Conservation (phyloP, 64 coral and sea anemone species). For the Actinia tenebrosa region DNA sequence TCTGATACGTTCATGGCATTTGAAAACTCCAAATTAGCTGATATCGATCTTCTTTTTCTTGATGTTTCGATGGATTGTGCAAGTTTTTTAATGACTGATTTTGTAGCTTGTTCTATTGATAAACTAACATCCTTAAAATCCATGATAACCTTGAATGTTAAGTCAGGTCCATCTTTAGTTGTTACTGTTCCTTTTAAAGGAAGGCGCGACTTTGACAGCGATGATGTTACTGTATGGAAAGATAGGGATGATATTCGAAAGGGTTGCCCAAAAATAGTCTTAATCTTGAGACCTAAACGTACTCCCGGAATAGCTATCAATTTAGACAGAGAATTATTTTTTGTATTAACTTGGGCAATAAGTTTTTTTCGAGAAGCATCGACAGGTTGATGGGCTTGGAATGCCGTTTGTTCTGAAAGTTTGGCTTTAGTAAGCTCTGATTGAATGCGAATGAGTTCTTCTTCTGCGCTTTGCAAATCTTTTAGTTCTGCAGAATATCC, state of each 20-base stretch:
- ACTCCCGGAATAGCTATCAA: neutral
- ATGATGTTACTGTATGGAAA: neutral
- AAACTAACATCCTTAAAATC: neutral
- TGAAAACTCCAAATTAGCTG: neutral
- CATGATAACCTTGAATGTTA: constrained; percentile 9
- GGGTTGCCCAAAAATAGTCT: neutral
- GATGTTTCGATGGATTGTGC: neutral
- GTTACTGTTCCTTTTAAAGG: neutral
- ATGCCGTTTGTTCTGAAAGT: neutral
- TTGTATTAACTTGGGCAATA: neutral
- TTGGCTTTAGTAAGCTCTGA: neutral
- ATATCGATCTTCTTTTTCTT: neutral
- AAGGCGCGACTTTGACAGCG: neutral
- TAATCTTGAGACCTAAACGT: neutral
- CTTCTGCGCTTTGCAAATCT: neutral
- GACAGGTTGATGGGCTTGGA: neutral
- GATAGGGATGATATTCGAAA: neutral
- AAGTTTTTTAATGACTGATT: neutral
- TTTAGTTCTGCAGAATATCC: neutral
- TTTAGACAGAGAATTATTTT: neutral
- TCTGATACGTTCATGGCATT: neutral
- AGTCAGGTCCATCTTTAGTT: neutral
- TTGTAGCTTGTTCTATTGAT: neutral
- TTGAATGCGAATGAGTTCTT: neutral
- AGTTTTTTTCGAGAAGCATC: neutral